These are phyloP conservation scores for Sebastes nivosus DNA, from an alignment of 2,797 vertebrate species.

Conservation along the genomic window DNA sequence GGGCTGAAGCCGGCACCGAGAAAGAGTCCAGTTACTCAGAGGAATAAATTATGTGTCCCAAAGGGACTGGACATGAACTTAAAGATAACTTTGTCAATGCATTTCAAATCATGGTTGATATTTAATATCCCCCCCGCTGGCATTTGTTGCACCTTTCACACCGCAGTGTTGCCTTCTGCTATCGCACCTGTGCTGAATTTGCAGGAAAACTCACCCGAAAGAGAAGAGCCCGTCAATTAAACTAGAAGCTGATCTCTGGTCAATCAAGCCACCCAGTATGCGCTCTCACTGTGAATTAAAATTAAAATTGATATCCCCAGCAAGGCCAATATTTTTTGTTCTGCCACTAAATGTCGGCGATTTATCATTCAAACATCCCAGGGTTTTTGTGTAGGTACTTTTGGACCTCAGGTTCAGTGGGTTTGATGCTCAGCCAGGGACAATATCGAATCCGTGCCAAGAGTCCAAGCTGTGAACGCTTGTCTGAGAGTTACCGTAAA, in stretches of 20 bases:
- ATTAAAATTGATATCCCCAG: conserved; percentile 86
- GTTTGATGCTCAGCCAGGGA: conserved; percentile 87
- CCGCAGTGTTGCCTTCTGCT: conserved; percentile 55
- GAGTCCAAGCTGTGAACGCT: conserved; percentile 87
- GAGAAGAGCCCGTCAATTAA: conserved; percentile 72
- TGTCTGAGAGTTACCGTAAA: conserved; percentile 89
- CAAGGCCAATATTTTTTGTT: conserved; percentile 83
- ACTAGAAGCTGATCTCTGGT: conserved; percentile 69
- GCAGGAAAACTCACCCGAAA: conserved; percentile 67
- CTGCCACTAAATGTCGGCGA: conserved; percentile 83
- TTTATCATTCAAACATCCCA: conserved; percentile 87
- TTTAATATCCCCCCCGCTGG: conserved; percentile 65
- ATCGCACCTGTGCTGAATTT: conserved; percentile 79
- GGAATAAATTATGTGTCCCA: conserved; percentile 54
- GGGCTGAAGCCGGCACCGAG: conserved; percentile 31
- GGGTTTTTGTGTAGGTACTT: conserved; percentile 86
- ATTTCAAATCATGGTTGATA: conserved; percentile 49
- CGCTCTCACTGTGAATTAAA: conserved; percentile 79
- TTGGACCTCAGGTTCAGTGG: conserved; percentile 82
- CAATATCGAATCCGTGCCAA: conserved; percentile 84
- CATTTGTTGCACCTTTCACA: conserved; percentile 64
- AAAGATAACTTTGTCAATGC: conserved; percentile 66
- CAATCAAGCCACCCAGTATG: conserved; percentile 81
- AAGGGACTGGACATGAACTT: conserved; percentile 54
- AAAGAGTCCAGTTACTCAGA: conserved; percentile 57